A percentile compares a stretch with the other conserved stretches of the same genome.
These are phyloP conservation scores for Petrocephalus zakoni DNA, from an alignment of 2,113 vertebrate species.

Conservation along the genomic window DNA sequence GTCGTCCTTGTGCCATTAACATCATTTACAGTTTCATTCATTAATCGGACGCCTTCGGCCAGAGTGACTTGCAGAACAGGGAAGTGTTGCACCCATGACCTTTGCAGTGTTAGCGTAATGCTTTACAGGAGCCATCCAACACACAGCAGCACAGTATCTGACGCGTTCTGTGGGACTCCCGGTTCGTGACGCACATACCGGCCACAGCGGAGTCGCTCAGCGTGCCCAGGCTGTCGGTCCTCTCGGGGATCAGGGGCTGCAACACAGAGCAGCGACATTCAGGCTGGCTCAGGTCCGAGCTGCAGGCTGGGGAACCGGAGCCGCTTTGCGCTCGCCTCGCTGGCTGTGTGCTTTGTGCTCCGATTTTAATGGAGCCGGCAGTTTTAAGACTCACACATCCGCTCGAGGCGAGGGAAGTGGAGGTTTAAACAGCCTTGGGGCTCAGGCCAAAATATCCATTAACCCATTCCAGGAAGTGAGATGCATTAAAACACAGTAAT, in stretches of 20 bases:
- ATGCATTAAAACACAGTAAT: background rate
- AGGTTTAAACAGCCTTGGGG: background rate
- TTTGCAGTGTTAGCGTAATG: background rate
- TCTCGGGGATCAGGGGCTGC: constrained; percentile 69
- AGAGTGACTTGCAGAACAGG: background rate
- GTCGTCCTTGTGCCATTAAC: background rate
- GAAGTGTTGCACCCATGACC: background rate
- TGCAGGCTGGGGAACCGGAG: background rate
- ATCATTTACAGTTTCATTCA: background rate
- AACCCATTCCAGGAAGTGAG: background rate
- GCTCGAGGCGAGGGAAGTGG: background rate
- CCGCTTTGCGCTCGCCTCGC: background rate
- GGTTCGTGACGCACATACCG: constrained; percentile 43
- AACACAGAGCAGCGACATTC: background rate
- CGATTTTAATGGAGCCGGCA: background rate
- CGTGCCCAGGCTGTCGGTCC: constrained; percentile 65
- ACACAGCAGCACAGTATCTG: background rate
- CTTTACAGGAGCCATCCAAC: background rate
- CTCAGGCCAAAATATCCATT: background rate
- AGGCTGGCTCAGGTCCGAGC: background rate
- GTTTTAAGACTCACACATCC: background rate
- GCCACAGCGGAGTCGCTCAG: constrained; percentile 65
- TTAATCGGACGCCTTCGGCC: background rate
- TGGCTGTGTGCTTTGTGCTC: background rate
- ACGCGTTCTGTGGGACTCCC: background rate